Conservation (phyloP, 2,113 vertebrate genomes). For the Oncorhynchus kisutch region DNA sequence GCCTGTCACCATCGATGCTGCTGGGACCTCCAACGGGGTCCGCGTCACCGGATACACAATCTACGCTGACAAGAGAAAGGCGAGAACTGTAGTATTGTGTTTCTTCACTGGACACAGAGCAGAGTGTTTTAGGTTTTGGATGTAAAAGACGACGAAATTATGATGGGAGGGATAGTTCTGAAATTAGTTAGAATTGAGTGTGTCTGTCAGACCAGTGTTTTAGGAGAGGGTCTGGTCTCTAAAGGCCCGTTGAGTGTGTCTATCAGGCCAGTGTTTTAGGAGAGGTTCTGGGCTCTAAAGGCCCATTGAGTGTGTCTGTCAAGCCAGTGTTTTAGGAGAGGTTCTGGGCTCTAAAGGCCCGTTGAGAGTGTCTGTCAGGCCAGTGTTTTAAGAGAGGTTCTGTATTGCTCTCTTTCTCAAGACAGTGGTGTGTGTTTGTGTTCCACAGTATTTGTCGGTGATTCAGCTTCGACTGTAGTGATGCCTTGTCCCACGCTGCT, state of each 20-base stretch:
- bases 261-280: no score
- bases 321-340: neutral
- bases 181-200: neutral
- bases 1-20: constrained; percentile 94
- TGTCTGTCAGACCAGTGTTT: neutral
- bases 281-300: no score
- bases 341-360: no score
- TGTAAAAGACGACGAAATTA: no score
- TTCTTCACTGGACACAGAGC: neutral
- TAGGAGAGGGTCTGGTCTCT: no score
- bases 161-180: no score
- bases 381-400: neutral
- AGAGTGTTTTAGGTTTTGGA: neutral
- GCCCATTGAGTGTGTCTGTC: neutral
- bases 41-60: constrained; percentile 92
- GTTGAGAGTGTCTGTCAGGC: neutral
- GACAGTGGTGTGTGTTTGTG: no score
- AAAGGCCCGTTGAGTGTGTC: no score
- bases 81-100: constrained; percentile 29
- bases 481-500: neutral
- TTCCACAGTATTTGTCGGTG: no score
- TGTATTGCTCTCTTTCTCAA: neutral
- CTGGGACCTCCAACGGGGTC: constrained; percentile 94
- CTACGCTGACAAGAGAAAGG: constrained; percentile 92
- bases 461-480: no score